Percentiles rank a stretch among this genome's conserved stretches.
phyloP scores from a whole-genome alignment of 2,888 invertebrate species.

The Xestobium rufovillosum region DNA sequence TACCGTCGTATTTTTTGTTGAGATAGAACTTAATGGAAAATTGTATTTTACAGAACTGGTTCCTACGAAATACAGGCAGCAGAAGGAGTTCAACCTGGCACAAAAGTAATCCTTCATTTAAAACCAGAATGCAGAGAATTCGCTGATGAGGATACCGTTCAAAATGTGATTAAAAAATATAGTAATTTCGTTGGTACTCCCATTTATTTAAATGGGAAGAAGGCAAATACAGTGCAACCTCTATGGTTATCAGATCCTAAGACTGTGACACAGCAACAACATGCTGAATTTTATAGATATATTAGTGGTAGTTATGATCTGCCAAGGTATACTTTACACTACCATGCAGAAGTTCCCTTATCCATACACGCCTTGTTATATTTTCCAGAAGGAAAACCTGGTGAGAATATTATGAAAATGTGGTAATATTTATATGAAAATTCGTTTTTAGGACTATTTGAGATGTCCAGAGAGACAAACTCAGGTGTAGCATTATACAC shows the following conservation, averaged over 20 bases:
- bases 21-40: too few relatives aligned
- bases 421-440: not conserved
- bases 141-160: conserved; percentile 77
- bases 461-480: conserved; percentile 78
- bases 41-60: conserved; percentile 62
- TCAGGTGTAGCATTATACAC: conserved; percentile 86
- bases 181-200: conserved; percentile 96
- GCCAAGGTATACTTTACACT: conserved; percentile 86
- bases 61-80: conserved; percentile 83
- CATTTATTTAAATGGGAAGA: conserved; percentile 82
- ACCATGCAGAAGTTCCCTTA: conserved; percentile 86
- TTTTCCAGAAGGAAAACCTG: conserved; percentile 76
- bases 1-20: too few relatives aligned
- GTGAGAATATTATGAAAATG: conserved; percentile 22
- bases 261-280: conserved; percentile 76
- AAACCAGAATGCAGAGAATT: conserved; percentile 85
- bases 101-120: conserved; percentile 86
- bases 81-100: conserved; percentile 78
- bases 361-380: conserved; percentile 87
- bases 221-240: conserved; percentile 83
- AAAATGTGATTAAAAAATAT: conserved; percentile 86
- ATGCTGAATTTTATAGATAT: conserved; percentile 88
- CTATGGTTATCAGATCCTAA: conserved; percentile 91
- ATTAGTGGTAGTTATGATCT: conserved; percentile 79
- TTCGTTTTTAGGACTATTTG: conserved; percentile 62